Percentiles rank a stretch among this genome's conserved stretches.
These are phyloP conservation scores for Sebastes baramenuke DNA, from an alignment of 2,797 vertebrate genomes.

Conservation along the genomic window DNA sequence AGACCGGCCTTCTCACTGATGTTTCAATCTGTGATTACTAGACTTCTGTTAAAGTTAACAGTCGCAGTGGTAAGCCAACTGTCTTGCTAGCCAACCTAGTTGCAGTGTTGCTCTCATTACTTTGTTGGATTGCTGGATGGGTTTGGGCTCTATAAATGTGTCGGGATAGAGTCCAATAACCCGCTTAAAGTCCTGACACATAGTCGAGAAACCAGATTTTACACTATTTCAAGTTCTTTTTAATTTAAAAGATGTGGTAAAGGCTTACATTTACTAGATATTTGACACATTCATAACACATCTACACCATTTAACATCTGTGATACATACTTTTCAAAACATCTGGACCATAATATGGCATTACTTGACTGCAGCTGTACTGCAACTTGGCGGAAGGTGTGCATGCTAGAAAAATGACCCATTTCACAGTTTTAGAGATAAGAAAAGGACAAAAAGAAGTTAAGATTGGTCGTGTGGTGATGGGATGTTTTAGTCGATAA, in stretches of 20 bases:
- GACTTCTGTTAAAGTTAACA: background rate
- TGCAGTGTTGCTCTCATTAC: conserved; percentile 25
- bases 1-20: background rate
- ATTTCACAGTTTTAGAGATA: conserved; percentile 16
- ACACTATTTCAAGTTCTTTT: conserved; percentile 51
- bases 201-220: conserved; percentile 60
- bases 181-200: conserved; percentile 31
- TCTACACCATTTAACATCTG: conserved; percentile 59
- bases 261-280: conserved; percentile 61
- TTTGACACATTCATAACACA: conserved; percentile 71
- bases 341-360: conserved; percentile 54
- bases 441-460: background rate
- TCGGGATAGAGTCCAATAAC: conserved; percentile 38
- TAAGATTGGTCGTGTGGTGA: background rate
- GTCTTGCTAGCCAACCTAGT: background rate
- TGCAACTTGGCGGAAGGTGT: background rate
- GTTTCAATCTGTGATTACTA: background rate
- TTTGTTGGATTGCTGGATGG: background rate
- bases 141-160: conserved; percentile 30
- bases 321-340: conserved; percentile 47
- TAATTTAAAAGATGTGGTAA: conserved; percentile 56
- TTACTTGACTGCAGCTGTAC: conserved; percentile 46
- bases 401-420: background rate
- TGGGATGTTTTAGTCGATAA: background rate
- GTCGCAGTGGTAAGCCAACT: background rate